These are phyloP conservation scores for Cephalophus harveyi DNA, from an alignment of 2,113 vertebrate genomes.

Conservation along the genomic window DNA sequence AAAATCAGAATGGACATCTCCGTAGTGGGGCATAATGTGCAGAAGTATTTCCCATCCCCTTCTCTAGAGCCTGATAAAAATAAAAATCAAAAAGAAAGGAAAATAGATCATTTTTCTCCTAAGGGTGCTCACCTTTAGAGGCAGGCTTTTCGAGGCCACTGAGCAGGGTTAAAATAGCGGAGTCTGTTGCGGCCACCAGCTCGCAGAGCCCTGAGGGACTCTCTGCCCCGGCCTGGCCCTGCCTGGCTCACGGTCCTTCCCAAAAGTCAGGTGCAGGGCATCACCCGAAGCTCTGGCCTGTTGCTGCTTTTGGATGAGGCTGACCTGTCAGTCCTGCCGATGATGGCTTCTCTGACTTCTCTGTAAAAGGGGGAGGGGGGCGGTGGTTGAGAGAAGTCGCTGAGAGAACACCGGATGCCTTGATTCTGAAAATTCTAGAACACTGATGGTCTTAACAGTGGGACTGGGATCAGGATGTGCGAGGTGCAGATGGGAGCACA, in stretches of 20 bases:
- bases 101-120: neutral
- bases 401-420: neutral
- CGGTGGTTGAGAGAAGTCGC: neutral
- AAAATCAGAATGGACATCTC: neutral
- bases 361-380: neutral
- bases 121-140: neutral
- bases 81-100: neutral
- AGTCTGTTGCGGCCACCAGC: neutral
- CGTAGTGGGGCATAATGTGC: neutral
- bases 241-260: fast-evolving
- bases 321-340: neutral
- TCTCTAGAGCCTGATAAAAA: neutral
- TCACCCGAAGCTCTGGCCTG: too few relatives aligned
- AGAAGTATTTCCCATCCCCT: neutral
- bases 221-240: neutral
- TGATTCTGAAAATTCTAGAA: neutral
- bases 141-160: neutral
- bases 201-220: neutral
- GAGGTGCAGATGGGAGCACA: neutral
- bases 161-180: neutral
- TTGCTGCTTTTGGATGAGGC: neutral
- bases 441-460: neutral
- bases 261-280: fast-evolving
- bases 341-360: neutral
- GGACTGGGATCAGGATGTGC: neutral